These are phyloP conservation scores for Onychostruthus taczanowskii DNA, from an alignment of 2,113 vertebrate species.

Conservation along the genomic window DNA sequence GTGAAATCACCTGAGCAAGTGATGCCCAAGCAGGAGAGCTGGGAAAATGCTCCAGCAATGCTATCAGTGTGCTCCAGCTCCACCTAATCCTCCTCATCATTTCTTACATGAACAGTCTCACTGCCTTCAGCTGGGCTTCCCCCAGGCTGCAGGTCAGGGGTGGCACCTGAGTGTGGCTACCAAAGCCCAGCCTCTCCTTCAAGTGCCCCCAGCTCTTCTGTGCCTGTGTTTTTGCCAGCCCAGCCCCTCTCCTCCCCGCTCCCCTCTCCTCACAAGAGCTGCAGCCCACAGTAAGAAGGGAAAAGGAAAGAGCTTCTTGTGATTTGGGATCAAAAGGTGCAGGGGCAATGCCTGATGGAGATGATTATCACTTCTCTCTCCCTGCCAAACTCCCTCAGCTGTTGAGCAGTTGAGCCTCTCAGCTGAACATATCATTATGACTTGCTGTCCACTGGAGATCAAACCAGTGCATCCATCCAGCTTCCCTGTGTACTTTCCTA, in stretches of 20 bases:
- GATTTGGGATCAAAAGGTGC: not conserved
- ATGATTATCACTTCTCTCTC: not conserved
- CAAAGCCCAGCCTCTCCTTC: not conserved
- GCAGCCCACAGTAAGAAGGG: not conserved
- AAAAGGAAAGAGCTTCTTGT: not conserved
- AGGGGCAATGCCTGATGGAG: not conserved
- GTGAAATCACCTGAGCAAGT: not conserved
- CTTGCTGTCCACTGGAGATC: constrained; percentile 31
- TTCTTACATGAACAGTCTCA: not conserved
- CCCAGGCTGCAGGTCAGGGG: not conserved
- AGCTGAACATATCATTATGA: not conserved
- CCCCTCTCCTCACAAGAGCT: not conserved
- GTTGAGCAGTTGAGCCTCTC: not conserved
- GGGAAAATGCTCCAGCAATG: not conserved
- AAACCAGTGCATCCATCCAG: not conserved
- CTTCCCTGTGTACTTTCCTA: not conserved
- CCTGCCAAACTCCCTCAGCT: not conserved
- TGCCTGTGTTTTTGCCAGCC: not conserved
- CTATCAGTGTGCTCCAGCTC: not conserved
- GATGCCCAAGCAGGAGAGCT: not conserved
- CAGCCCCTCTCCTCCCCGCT: not conserved
- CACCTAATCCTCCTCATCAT: not conserved
- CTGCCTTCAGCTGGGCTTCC: not conserved
- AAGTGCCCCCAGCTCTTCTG: not conserved
- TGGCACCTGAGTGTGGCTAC: not conserved